Evolutionary conservation across 2,797 vertebrate genomes (phyloP).

Genomic region (Pteropus rufus): DNA sequence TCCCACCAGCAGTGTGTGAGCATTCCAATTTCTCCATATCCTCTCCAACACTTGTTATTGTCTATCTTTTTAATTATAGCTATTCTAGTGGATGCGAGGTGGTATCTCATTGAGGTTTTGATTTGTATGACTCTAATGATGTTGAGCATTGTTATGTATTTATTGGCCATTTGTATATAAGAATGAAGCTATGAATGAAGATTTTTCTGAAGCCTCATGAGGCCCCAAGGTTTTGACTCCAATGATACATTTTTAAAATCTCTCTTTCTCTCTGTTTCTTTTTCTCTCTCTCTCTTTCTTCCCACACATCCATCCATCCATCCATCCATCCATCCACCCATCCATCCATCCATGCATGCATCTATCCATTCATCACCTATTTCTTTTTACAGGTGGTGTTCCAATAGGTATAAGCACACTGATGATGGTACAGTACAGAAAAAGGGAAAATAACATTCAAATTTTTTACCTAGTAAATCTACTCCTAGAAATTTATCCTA

Average conservation of each 20-base stretch:
- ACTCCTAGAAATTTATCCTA: neutral
- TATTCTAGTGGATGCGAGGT: neutral
- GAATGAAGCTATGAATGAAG: neutral
- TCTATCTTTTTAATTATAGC: neutral
- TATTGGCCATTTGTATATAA: neutral
- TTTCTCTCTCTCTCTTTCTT: neutral
- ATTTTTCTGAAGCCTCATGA: neutral
- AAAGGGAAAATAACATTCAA: neutral
- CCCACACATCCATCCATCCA: neutral
- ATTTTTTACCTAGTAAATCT: neutral
- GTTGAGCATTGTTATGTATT: neutral
- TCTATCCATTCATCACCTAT: neutral
- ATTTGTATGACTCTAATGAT: neutral
- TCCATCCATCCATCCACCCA: neutral
- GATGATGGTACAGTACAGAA: neutral
- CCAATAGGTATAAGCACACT: neutral
- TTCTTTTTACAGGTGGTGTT: neutral
- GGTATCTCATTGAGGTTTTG: neutral
- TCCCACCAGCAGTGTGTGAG: neutral
- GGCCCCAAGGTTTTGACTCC: neutral
- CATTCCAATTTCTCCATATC: neutral
- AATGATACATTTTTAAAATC: neutral
- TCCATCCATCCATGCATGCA: neutral
- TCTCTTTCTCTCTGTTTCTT: no score
- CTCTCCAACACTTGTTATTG: neutral